A percentile compares a stretch with the other conserved stretches of the same genome.
These are phyloP conservation scores for Hylomyscus alleni DNA, from an alignment of 2,797 vertebrate genomes.

Conservation along the genomic window DNA sequence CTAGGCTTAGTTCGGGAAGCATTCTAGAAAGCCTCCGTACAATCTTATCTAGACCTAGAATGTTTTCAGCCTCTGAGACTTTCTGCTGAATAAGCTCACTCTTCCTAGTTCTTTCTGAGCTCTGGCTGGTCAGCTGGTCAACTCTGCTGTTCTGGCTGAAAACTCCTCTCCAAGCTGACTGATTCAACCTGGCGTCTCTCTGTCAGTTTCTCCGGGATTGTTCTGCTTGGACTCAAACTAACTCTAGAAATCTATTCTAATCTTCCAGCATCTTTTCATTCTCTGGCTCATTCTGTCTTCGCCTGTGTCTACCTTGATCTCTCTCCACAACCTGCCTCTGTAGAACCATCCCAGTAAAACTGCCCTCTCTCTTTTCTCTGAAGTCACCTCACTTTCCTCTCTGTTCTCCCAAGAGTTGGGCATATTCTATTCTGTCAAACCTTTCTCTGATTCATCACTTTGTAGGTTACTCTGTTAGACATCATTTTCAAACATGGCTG, in stretches of 20 bases:
- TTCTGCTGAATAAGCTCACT: neutral
- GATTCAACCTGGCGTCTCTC: neutral
- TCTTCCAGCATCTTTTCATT: neutral
- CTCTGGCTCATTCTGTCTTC: neutral
- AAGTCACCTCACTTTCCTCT: neutral
- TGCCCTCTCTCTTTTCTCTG: neutral
- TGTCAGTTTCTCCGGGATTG: neutral
- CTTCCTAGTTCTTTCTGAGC: neutral
- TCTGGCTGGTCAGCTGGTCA: neutral
- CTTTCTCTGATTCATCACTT: neutral
- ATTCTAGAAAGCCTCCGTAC: no score
- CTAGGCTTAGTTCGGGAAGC: neutral
- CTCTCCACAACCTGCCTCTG: neutral
- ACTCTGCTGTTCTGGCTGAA: neutral
- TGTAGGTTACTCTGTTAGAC: neutral
- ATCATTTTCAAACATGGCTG: neutral
- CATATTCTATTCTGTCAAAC: neutral
- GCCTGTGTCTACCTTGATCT: neutral
- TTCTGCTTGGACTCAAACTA: neutral
- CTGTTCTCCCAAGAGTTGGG: neutral
- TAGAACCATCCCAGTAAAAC: neutral
- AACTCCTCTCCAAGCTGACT: neutral
- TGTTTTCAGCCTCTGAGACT: neutral
- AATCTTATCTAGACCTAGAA: neutral
- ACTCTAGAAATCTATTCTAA: neutral